Evolutionary conservation across 2,113 vertebrate species (phyloP).

Genomic region (Petaurus breviceps): DNA sequence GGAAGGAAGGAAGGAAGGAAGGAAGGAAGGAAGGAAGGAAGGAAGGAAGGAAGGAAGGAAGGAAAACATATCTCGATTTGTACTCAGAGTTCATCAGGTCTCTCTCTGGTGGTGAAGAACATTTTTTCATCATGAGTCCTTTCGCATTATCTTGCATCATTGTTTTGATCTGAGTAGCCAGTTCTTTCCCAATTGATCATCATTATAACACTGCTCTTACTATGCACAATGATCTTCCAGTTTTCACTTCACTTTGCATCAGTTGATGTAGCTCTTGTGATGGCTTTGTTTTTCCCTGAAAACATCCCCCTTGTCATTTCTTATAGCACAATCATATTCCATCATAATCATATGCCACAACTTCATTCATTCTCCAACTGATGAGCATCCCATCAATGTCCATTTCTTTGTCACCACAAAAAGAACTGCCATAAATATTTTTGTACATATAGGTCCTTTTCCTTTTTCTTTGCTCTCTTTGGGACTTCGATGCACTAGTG

Average conservation of each 20-base stretch:
- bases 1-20: too few species aligned
- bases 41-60: fast-evolving
- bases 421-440: neutral
- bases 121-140: neutral
- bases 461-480: too few species aligned
- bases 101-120: neutral
- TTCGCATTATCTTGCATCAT: neutral
- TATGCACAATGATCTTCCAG: neutral
- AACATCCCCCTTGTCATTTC: neutral
- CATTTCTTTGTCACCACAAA: neutral
- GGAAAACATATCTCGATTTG: neutral
- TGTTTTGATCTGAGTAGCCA: too few species aligned
- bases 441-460: too few species aligned
- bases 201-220: neutral
- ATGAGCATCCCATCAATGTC: neutral
- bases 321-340: neutral
- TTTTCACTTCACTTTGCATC: neutral
- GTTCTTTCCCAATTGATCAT: too few species aligned
- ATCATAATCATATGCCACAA: neutral
- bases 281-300: neutral
- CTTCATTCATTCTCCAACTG: neutral
- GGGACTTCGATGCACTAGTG: too few species aligned
- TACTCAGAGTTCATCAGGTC: neutral
- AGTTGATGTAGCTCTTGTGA: neutral
- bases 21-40: neutral